Evolutionary conservation across 2,113 vertebrate species (phyloP), one percentile per base, ranked within the genome.

Genomic region (Phalacrocorax pelagicus): DNA sequence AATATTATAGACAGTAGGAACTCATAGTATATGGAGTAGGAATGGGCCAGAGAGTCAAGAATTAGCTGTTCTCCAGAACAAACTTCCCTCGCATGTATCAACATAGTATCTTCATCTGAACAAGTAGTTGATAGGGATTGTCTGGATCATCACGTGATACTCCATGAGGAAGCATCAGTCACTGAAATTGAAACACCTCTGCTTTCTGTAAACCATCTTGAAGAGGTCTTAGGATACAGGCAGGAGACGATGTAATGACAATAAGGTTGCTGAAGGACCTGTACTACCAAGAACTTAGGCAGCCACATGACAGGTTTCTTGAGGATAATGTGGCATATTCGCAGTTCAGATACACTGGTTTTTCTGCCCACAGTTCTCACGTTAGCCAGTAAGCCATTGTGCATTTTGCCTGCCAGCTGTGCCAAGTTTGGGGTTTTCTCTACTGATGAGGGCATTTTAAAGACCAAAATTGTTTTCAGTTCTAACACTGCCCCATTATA

Each of bases 331-430:
- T 38, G 29, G 6, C 17, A 1, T 61, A 36, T 65, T 26, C 85
- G 14, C 63, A 16, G 5, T 66, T 86, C 52, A 81, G 42, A 63
- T 23, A 20, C 0, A 1, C 16, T 74, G 16, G 0, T 66, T 78
- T 81, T 83, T 46, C 36, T 80, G 44, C 18, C 17, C 70, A 36
- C 29, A 23, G 20, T 82, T 81, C 34, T 91, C 51, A 20, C 21
- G 20, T 46, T 38, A 34, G 58, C 61, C 55, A 36, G 32, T 75
- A 77, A 88, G 9, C 17, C 65, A 16, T 20, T 73, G 69, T 21
- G 15, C 27, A 17, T 67, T 85, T 89, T 85, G 26, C 42, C 52
- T 90, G 26, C 29, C 62, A 75, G 38, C 70, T 67, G 13, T 63
- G 30, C 61, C 21, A 58, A 42, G 23, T 78, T 85, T 3, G 0